Percentiles rank a stretch among this genome's conserved stretches.
Conservation (phyloP, 2,888 invertebrate species). For the Pterostichus niger region DNA sequence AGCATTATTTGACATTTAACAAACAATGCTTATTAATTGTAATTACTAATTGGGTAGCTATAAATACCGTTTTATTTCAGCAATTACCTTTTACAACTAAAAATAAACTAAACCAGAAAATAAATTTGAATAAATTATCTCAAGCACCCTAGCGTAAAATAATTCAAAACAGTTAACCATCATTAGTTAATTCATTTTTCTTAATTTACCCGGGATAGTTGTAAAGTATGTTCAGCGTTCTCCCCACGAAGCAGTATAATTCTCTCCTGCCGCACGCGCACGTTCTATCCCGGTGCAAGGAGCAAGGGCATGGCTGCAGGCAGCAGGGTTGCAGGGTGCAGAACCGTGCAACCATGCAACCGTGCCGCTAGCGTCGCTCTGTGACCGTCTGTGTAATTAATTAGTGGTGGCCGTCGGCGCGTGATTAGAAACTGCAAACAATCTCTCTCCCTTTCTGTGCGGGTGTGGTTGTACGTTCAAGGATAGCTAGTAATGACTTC, state of each 20-base stretch:
- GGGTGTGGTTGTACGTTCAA: not conserved
- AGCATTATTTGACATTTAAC: no score
- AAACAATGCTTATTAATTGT: no score
- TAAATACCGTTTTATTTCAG: no score
- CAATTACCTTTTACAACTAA: not conserved
- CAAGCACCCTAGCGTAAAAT: not conserved
- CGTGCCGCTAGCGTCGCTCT: constrained; percentile 11
- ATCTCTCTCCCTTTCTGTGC: not conserved
- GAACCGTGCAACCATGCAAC: not conserved
- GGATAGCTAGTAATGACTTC: not conserved
- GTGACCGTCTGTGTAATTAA: constrained; percentile 37
- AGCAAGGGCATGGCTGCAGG: not conserved
- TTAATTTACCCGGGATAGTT: constrained; percentile 18
- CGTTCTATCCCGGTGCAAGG: not conserved
- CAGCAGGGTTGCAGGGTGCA: constrained; percentile 24
- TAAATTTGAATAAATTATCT: not conserved
- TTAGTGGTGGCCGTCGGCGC: constrained; percentile 54
- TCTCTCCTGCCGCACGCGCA: not conserved
- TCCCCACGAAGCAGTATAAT: not conserved
- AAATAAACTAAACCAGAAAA: not conserved
- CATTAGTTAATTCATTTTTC: constrained; percentile 42
- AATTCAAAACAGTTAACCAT: constrained; percentile 10
- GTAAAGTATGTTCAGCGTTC: not conserved
- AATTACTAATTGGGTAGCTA: no score
- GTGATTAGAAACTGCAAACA: constrained; percentile 58